These are phyloP conservation scores for Aspidiotus rigidus DNA, from an alignment of 2,888 invertebrate species.

Conservation along the genomic window DNA sequence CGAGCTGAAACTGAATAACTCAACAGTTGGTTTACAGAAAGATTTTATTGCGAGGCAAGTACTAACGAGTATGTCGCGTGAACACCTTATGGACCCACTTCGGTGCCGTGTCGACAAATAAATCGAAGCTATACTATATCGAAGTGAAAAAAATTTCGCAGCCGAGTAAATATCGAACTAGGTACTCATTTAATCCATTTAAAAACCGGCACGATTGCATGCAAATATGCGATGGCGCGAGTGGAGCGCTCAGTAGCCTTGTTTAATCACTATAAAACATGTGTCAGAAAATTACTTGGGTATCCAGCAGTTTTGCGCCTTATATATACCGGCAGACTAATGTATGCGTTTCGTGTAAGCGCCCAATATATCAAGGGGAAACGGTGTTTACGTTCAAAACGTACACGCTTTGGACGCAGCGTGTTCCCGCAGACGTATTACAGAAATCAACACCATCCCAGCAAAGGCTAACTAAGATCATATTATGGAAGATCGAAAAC, in stretches of 20 bases:
- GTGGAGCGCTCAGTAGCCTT: conserved; percentile 27
- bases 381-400: conserved; percentile 21
- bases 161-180: background rate
- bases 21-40: too few species aligned
- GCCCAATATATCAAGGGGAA: conserved; percentile 26
- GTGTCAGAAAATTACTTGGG: conserved; percentile 30
- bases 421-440: conserved; percentile 24
- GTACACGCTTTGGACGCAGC: conserved; percentile 27
- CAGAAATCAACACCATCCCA: conserved; percentile 29
- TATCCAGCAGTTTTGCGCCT: conserved; percentile 29
- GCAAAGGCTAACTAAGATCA: background rate
- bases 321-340: conserved; percentile 26
- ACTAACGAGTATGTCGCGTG: conserved; percentile 1
- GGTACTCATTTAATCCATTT: background rate
- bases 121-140: background rate
- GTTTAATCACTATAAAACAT: conserved; percentile 30
- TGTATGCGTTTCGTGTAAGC: conserved; percentile 31
- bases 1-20: too few species aligned
- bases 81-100: background rate
- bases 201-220: conserved; percentile 15
- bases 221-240: conserved; percentile 11
- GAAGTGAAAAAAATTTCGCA: background rate
- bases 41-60: background rate
- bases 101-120: background rate
- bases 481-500: too few species aligned